Base-by-base conservation (phyloP, 2,888 invertebrate genomes). In the Nephrotoma flavescens region DNA sequence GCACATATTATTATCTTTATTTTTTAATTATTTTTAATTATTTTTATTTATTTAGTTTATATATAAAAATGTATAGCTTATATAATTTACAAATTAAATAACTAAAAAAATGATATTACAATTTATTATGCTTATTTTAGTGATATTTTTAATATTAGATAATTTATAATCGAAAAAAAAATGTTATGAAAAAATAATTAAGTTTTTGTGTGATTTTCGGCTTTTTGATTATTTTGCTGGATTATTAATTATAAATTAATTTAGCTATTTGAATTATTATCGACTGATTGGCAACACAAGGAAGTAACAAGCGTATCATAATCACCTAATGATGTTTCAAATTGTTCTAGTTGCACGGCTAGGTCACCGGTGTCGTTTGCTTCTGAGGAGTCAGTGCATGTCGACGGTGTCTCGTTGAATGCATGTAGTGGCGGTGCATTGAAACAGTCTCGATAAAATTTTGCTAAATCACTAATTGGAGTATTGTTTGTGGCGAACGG, bases 301-400 rank as follows among this genome's bases (percentile, higher is more conserved):
- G 92, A 92, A 44, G 91, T 91, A 9, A 92, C 92, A 41, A 92
- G 89, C 86, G 90, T 90, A 87, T 92, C 92, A 87, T 92, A 92
- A 88, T 92, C 91, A 86, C 90, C 90, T 31, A 92, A 89, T 41
- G 91, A 91, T 11, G 91, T 91, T 88, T 92, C 92, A 88, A 92
- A 92, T 88, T 91, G 89, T 88, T 92, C 92, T 88, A 92, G 87
- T 87, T 92, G 92, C 86, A 90, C 89, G 4, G 92, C 91, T 11
- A 92, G 89, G 87, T 92, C 92, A 42, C 91, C 90, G 4, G 19
- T 47, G 91, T 90, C 86, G 88, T 86, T 83, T 86, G 85, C 44
- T 71, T 31, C 71, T 9, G 19, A 19, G 9, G 71, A 0, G 2
- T 31, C 71, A 31, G 31, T 71, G n/a, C 71, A 71, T 4, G 71